Evolutionary conservation across 2,797 vertebrate species (phyloP).

Genomic region (Etheostoma perlongum): DNA sequence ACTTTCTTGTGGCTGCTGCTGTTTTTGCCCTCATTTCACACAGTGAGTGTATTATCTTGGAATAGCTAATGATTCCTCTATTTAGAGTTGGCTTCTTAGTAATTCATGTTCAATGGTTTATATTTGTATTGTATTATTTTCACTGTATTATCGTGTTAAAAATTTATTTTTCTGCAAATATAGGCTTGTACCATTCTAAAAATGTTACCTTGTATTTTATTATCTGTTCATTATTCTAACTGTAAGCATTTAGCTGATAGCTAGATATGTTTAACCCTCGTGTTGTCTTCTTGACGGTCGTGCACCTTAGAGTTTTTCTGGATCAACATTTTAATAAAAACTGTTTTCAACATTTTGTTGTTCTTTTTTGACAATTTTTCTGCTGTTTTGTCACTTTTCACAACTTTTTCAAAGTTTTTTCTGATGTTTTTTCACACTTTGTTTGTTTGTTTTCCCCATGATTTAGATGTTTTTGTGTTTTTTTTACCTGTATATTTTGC

Average conservation of each 20-base stretch:
- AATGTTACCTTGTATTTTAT: neutral
- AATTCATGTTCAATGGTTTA: neutral
- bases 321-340: too few relatives aligned
- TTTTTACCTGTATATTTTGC: too few relatives aligned
- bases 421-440: too few relatives aligned
- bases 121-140: neutral
- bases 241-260: neutral
- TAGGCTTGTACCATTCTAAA: neutral
- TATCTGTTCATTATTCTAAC: neutral
- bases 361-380: too few relatives aligned
- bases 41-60: conserved; percentile 58
- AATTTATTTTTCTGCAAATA: neutral
- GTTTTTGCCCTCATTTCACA: conserved; percentile 57
- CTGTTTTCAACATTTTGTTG: too few relatives aligned
- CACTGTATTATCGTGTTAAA: neutral
- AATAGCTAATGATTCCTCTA: neutral
- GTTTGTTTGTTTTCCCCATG: too few relatives aligned
- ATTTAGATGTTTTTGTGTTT: too few relatives aligned
- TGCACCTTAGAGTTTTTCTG: too few relatives aligned
- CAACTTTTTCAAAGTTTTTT: too few relatives aligned
- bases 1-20: conserved; percentile 37
- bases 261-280: neutral
- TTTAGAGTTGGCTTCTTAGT: neutral
- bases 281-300: too few relatives aligned
- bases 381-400: too few relatives aligned